A percentile compares a stretch with the other conserved stretches of the same genome.
phyloP scores from a whole-genome alignment of 2,888 invertebrate species.

The Drosophila anceps region DNA sequence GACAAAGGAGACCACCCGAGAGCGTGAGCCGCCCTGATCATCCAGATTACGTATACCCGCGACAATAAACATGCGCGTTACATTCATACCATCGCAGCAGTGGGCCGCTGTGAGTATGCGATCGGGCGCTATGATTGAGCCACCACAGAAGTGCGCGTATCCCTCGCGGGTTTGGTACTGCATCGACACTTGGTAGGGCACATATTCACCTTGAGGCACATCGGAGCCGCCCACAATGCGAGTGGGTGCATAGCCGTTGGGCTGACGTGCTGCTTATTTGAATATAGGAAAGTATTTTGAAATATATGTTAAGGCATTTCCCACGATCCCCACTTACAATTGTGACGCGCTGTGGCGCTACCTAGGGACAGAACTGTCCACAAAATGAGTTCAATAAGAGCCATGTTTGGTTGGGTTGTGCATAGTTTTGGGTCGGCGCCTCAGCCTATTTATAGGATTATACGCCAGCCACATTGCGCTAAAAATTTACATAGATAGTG shows the following conservation, averaged over 20 bases:
- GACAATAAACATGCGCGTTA: conserved; percentile 69
- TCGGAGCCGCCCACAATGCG: conserved; percentile 82
- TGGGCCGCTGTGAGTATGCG: conserved; percentile 84
- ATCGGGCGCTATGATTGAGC: conserved; percentile 80
- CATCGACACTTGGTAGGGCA: conserved; percentile 84
- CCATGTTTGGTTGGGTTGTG: conserved; percentile 55
- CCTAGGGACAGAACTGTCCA: conserved; percentile 27
- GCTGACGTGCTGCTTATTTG: conserved; percentile 50
- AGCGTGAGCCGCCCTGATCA: conserved; percentile 62
- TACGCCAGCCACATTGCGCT: conserved; percentile 33
- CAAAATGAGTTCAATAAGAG: conserved; percentile 34
- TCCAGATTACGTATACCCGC: conserved; percentile 78
- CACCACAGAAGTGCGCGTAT: conserved; percentile 83
- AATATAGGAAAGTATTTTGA: background rate
- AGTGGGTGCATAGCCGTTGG: conserved; percentile 32
- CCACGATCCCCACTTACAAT: conserved; percentile 49
- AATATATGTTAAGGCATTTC: too few relatives aligned
- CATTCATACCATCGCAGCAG: conserved; percentile 78
- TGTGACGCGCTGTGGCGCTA: conserved; percentile 32
- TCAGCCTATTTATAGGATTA: conserved; percentile 33
- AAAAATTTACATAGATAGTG: conserved; percentile 67
- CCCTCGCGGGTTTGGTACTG: conserved; percentile 68
- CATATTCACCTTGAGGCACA: conserved; percentile 66
- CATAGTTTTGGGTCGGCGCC: conserved; percentile 6
- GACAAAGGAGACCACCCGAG: conserved; percentile 62